Evolutionary conservation across 2,113 vertebrate species (phyloP), one percentile per base, ranked within the genome.

Genomic region (Cynocephalus volans): DNA sequence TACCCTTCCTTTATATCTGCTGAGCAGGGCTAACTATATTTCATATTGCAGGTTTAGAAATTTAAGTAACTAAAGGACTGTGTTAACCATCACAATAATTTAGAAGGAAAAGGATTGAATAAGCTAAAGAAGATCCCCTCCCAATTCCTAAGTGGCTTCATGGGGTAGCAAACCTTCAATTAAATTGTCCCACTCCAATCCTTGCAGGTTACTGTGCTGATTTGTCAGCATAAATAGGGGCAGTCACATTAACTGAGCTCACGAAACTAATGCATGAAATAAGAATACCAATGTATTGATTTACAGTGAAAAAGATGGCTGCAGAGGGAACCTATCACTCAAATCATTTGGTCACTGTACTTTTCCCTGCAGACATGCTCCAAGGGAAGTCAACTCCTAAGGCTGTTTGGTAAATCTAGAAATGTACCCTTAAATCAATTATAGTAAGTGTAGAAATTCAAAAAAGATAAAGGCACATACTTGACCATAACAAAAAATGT

Each of bases 11-110:
- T 88, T 41, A 52, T 93, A 93, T 97, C 96, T 97, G 41, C 7
- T 91, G 88, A 92, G 62, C 95, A 95, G 33, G 21, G 88, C 91
- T 98, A 93, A 76, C 13, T 97, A 69, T 96, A 96, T 96, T 95
- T 98, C 93, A 80, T 48, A 23, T 77, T 23, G 56, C 73, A 95
- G 86, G 48, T 97, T 98, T 96, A 95, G 94, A 96, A 90, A 93
- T 89, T 82, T 56, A 96, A 89, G 72, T 67, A 85, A 62, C 8
- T 62, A n/a, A 95, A 73, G 17, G 62, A 86, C 70, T n/a, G 36
- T 33, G 26, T 93, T 36, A 89, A 60, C 31, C 41, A 65, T 23
- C 54, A 86, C 31, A 77, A 58, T 92, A 21, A 79, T 52, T 69
- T 90, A 91, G 67, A 93, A 8, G 31, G 13, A 54, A 73, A 80